These are phyloP conservation scores for Nycteola revayana DNA, from an alignment of 2,888 invertebrate species.

Conservation along the genomic window DNA sequence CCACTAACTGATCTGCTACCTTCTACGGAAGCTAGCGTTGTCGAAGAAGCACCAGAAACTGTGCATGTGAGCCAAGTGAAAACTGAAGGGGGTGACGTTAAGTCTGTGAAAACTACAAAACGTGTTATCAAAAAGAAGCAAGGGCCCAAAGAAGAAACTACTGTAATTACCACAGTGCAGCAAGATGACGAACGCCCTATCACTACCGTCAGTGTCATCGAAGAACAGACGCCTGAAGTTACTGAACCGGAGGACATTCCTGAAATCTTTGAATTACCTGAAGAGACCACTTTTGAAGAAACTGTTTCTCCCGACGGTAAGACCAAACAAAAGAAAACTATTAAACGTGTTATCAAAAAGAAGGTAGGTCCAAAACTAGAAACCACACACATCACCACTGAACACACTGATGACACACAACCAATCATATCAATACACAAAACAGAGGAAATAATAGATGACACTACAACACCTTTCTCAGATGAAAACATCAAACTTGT, in stretches of 20 bases:
- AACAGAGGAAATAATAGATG: background rate
- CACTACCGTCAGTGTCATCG: constrained; percentile 8
- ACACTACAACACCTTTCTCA: background rate
- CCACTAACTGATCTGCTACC: constrained; percentile 32
- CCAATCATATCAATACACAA: background rate
- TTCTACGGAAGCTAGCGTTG: constrained; percentile 38
- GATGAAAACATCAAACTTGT: constrained; percentile 14
- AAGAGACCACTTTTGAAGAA: constrained; percentile 32
- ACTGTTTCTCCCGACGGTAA: constrained; percentile 38
- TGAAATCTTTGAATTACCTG: constrained; percentile 40
- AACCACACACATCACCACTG: constrained; percentile 42
- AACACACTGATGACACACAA: constrained; percentile 18
- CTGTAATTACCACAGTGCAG: constrained; percentile 28
- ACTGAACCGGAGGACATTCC: constrained; percentile 19
- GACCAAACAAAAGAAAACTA: constrained; percentile 44
- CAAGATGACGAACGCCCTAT: constrained; percentile 15
- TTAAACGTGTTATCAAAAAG: constrained; percentile 41
- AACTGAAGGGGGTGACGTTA: constrained; percentile 12
- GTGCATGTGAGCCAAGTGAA: constrained; percentile 7
- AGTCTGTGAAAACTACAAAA: constrained; percentile 25
- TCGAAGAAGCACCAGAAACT: constrained; percentile 14
- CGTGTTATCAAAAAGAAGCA: constrained; percentile 33
- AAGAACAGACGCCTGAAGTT: constrained; percentile 4
- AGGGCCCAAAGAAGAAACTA: constrained; percentile 17
- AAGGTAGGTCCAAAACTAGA: constrained; percentile 56